phyloP scores from a whole-genome alignment of 2,888 invertebrate species.

The Mythimna loreyi region DNA sequence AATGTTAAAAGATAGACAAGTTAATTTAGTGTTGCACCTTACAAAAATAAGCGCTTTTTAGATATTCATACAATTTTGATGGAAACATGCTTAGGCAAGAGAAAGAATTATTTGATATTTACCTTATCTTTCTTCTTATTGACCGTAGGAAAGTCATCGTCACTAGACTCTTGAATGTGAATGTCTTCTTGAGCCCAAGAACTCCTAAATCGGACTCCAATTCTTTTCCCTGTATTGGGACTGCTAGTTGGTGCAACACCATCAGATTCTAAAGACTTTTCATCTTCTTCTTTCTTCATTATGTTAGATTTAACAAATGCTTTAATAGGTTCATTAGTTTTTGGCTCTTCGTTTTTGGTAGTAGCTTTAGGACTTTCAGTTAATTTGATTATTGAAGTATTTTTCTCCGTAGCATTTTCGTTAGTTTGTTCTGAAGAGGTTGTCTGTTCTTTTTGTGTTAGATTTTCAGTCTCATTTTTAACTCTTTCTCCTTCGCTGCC shows the following conservation, averaged over 20 bases:
- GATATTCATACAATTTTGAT: slow-evolving; percentile 33
- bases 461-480: slow-evolving; percentile 62
- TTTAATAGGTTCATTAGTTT: slow-evolving; percentile 34
- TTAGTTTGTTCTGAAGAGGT: slow-evolving; percentile 51
- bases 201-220: slow-evolving; percentile 84
- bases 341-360: slow-evolving; percentile 40
- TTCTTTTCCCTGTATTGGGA: slow-evolving; percentile 77
- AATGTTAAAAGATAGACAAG: slow-evolving; percentile 73
- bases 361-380: slow-evolving; percentile 52
- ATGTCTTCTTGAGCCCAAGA: slow-evolving; percentile 81
- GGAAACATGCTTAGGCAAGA: slow-evolving; percentile 41
- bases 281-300: slow-evolving; percentile 86
- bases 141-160: slow-evolving; percentile 78
- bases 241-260: slow-evolving; percentile 78
- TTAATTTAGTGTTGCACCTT: slow-evolving; percentile 60
- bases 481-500: slow-evolving; percentile 89
- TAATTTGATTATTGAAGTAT: slow-evolving; percentile 16
- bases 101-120: slow-evolving; percentile 34
- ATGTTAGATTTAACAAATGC: slow-evolving; percentile 49
- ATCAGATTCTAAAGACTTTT: slow-evolving; percentile 83
- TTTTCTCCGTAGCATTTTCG: slow-evolving; percentile 68
- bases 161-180: slow-evolving; percentile 77
- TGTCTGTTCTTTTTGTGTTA: slow-evolving; percentile 68
- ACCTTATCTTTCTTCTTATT: slow-evolving; percentile 84
- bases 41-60: slow-evolving; percentile 39